Evolutionary conservation across 2,113 vertebrate species (phyloP), one percentile per base, ranked within the genome.

Genomic region (Geococcyx californianus): DNA sequence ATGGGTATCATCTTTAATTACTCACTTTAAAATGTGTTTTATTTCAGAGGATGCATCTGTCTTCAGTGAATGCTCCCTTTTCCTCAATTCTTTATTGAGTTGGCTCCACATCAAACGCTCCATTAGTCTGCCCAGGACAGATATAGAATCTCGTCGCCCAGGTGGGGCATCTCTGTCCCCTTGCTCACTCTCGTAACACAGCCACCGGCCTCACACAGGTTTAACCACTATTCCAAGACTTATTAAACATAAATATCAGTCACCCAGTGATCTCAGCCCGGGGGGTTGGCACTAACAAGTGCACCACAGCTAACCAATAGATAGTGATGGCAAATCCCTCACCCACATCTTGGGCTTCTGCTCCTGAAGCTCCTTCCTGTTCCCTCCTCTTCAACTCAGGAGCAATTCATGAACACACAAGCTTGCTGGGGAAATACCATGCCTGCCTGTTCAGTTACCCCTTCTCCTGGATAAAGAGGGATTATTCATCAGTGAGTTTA

Each of bases 361-460:
- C 59, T 81, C n/a, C n/a, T n/a, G n/a, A n/a, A n/a, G n/a, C n/a
- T n/a, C 44, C 40, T 74, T 70, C 66, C 42, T 40, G 33, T 73
- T 89, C n/a, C 56, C 29, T 36, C 20, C 25, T 66, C 64, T 60
- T 73, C 21, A 6, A 1, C 34, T 59, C n/a, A 66, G 55, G 28
- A 55, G 52, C 38, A 49, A 34, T 33, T 38, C 64, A 34, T 8
- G 18, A 64, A 28, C 10, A 9, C 1, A 0, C 7, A 7, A 84
- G n/a, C 29, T 90, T 0, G 0, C 36, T 54, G n/a, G 51, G 64
- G 78, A 60, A 66, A 80, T 33, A 24, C 42, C 18, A 7, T 0
- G 0, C 26, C 36, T 70, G 42, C 45, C 36, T 81, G 21, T 73
- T 70, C 68, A 25, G 16, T 38, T 75, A 29, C 47, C n/a, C n/a